phyloP scores from a whole-genome alignment of 2,113 vertebrate genomes.

The Ptyas mucosa region DNA sequence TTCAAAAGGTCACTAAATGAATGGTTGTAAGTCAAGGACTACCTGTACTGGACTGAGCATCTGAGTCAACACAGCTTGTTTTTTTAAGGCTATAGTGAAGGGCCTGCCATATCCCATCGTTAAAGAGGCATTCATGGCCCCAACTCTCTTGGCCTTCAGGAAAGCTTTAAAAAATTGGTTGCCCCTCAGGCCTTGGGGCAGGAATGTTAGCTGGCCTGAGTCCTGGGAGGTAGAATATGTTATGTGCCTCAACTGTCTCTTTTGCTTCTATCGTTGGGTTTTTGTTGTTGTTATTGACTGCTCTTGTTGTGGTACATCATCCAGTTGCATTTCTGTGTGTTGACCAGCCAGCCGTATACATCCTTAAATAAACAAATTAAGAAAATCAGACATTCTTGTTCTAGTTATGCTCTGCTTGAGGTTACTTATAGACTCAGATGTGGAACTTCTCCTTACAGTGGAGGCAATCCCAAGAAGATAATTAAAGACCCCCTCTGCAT shows the following conservation, averaged over 20 bases:
- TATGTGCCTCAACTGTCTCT: background rate
- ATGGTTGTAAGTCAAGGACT: no score
- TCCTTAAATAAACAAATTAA: background rate
- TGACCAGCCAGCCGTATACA: background rate
- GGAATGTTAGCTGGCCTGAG: background rate
- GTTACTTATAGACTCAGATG: background rate
- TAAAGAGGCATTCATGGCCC: background rate
- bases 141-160: background rate
- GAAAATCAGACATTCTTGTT: background rate
- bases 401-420: background rate
- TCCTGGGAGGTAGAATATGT: background rate
- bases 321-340: background rate
- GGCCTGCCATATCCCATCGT: background rate
- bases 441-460: background rate
- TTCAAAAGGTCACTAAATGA: no score
- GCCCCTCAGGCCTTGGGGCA: background rate
- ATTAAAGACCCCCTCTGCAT: background rate
- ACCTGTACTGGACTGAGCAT: background rate
- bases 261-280: background rate
- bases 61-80: background rate
- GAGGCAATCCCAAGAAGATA: background rate
- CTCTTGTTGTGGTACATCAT: background rate
- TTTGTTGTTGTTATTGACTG: background rate
- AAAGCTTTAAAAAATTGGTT: background rate
- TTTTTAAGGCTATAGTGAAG: background rate